Conservation (phyloP, 2,113 vertebrate genomes). For the Gymnorhina tibicen region DNA sequence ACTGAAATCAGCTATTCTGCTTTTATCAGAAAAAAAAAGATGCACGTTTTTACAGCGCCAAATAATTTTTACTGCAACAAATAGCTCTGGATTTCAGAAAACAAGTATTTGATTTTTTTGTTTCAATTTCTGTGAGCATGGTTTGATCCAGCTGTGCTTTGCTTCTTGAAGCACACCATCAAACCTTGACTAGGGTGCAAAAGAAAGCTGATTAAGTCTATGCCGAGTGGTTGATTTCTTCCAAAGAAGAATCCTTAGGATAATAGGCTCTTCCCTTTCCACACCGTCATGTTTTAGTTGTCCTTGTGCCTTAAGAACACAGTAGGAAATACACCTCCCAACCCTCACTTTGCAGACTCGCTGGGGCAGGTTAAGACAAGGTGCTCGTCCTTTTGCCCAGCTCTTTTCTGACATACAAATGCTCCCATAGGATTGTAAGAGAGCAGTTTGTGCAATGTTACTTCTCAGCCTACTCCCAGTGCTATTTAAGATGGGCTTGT, state of each 20-base stretch:
- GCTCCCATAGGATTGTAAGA: rapidly evolving
- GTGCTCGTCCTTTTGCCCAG: not conserved
- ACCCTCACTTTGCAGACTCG: not conserved
- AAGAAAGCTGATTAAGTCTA: not conserved
- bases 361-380: not conserved
- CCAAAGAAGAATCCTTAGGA: not conserved
- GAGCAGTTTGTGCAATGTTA: not conserved
- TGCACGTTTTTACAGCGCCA: not conserved
- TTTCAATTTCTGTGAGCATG: not conserved
- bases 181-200: not conserved
- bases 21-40: not conserved
- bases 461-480: not conserved
- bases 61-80: not conserved
- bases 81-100: not conserved
- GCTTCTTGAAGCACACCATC: not conserved
- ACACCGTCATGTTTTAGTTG: not conserved
- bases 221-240: not conserved
- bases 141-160: not conserved
- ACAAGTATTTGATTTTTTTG: not conserved
- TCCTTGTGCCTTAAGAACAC: not conserved
- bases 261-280: not conserved
- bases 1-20: not conserved
- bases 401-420: not conserved
- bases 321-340: not conserved
- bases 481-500: not conserved